Evolutionary conservation across 92 coral and sea anemone species (phyloP).

Genomic region (Palythoa grandiflora): DNA sequence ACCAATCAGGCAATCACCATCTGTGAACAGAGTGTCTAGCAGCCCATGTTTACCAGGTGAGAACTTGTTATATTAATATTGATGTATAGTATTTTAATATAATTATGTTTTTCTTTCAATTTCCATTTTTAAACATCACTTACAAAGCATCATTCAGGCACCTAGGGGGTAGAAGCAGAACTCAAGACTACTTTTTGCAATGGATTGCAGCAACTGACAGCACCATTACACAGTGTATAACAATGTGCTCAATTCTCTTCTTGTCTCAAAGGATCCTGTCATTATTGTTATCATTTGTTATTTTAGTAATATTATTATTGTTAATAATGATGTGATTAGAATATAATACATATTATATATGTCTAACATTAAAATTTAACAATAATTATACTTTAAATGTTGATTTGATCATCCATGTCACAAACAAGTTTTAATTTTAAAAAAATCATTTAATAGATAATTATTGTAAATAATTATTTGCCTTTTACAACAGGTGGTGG

Average conservation of each 20-base stretch:
- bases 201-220: background rate
- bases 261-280: too few species aligned
- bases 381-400: background rate
- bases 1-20: background rate
- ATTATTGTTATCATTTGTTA: too few species aligned
- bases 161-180: background rate
- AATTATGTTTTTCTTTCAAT: background rate
- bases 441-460: background rate
- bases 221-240: too few species aligned
- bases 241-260: too few species aligned
- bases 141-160: background rate
- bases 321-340: too few species aligned
- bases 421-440: background rate
- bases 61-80: background rate
- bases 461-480: background rate
- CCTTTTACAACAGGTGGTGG: slow-evolving; percentile 23
- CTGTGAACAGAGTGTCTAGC: background rate
- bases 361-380: background rate
- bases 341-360: too few species aligned
- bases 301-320: too few species aligned
- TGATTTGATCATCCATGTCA: background rate
- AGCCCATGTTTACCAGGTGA: background rate
- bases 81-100: too few species aligned
- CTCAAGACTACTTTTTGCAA: background rate
- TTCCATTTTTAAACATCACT: background rate